A percentile compares a stretch with the other conserved stretches of the same genome.
Conservation (phyloP, 2,797 vertebrate genomes). For the Rhabdophis nuchalis region DNA sequence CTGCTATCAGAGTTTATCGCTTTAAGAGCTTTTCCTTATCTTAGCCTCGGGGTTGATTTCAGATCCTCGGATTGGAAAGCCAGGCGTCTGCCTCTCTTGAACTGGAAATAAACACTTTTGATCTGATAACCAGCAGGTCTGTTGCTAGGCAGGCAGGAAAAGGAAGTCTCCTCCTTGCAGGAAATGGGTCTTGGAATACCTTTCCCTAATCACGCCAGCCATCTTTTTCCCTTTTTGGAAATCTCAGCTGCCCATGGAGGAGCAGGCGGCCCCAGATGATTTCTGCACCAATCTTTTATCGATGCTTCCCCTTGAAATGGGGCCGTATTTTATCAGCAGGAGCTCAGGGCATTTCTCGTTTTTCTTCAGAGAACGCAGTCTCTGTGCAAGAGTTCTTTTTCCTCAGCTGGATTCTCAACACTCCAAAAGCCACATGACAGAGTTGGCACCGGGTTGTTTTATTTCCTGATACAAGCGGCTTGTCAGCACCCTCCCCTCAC, state of each 20-base stretch:
- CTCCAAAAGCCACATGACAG: not conserved
- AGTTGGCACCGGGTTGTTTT: not conserved
- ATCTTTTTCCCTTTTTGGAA: constrained; percentile 29
- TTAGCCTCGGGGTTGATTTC: not conserved
- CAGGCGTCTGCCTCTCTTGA: not conserved
- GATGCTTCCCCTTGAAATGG: not conserved
- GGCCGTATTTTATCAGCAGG: not conserved
- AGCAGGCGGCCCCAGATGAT: not conserved
- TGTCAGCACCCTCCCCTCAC: not conserved
- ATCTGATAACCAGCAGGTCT: constrained; percentile 38
- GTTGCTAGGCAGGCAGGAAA: not conserved
- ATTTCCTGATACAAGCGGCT: not conserved
- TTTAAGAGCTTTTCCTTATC: not conserved
- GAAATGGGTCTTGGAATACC: not conserved
- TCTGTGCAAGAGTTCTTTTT: not conserved
- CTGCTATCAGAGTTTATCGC: not conserved
- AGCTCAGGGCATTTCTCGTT: not conserved
- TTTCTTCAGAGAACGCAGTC: not conserved
- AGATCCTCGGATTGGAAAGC: not conserved
- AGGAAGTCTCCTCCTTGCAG: constrained; percentile 41
- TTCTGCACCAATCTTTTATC: not conserved
- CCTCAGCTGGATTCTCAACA: not conserved
- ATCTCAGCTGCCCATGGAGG: fast-evolving
- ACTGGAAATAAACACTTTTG: constrained; percentile 49
- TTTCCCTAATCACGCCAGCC: constrained; percentile 21